Conservation (phyloP, 2,888 invertebrate species). For the Cephus sareptanus region DNA sequence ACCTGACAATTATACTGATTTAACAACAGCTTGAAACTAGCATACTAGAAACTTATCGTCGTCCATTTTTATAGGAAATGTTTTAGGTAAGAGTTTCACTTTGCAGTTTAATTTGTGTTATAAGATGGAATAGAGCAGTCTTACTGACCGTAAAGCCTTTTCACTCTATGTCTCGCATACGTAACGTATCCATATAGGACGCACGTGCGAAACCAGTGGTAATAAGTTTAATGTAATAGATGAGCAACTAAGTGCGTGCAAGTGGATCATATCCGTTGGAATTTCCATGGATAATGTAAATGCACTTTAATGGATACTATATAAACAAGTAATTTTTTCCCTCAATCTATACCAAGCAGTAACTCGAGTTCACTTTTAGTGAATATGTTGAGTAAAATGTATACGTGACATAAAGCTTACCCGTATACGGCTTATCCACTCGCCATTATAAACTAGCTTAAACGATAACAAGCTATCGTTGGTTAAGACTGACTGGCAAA, state of each 20-base stretch:
- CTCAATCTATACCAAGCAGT: background rate
- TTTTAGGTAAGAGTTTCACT: constrained; percentile 47
- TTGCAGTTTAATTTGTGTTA: constrained; percentile 28
- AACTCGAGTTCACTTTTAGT: background rate
- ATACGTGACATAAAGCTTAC: background rate
- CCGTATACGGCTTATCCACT: background rate
- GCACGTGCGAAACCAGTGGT: constrained; percentile 30
- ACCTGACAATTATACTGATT: background rate
- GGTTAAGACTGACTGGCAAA: background rate
- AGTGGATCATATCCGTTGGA: background rate
- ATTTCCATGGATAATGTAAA: background rate
- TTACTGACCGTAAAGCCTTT: constrained; percentile 26
- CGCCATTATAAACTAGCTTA: background rate
- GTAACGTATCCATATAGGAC: constrained; percentile 14
- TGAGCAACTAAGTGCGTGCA: background rate
- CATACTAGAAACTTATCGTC: background rate
- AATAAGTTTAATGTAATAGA: constrained; percentile 23
- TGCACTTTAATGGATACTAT: background rate
- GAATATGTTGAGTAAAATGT: background rate
- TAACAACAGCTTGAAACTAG: background rate
- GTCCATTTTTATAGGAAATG: constrained; percentile 33
- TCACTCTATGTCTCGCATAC: constrained; percentile 11
- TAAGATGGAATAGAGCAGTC: background rate
- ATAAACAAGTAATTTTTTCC: background rate
- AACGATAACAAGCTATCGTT: background rate